These are phyloP conservation scores for Haliclona indistincta DNA, from an alignment of 37 sponge, comb jelly and placozoan species.

Conservation along the genomic window DNA sequence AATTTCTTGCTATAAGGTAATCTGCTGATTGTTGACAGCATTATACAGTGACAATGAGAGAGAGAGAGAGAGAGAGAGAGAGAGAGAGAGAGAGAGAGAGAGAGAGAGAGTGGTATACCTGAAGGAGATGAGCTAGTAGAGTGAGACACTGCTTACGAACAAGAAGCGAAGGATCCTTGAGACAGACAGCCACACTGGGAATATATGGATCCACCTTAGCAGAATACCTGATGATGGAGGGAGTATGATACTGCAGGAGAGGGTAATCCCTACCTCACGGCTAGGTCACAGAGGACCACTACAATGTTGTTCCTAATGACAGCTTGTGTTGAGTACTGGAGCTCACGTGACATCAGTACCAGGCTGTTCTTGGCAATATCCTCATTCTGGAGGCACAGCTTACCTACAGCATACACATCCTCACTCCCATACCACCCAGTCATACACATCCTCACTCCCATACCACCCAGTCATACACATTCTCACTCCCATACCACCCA, in stretches of 20 bases:
- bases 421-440: no score
- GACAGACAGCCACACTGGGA: slow-evolving; percentile 61
- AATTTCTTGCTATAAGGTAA: no score
- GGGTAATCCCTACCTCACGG: slow-evolving; percentile 16
- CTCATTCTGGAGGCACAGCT: slow-evolving; percentile 86
- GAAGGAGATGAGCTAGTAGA: slow-evolving; percentile 63
- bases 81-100: neutral
- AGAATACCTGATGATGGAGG: slow-evolving; percentile 29
- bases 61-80: neutral
- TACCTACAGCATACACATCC: slow-evolving; percentile 43
- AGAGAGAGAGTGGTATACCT: slow-evolving; percentile 12
- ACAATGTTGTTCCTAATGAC: slow-evolving; percentile 79
- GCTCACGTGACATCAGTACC: slow-evolving; percentile 59
- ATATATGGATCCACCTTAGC: slow-evolving; percentile 74
- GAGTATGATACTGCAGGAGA: neutral
- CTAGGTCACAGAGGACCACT: slow-evolving; percentile 79
- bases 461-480: no score
- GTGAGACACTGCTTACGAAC: slow-evolving; percentile 77
- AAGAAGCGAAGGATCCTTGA: slow-evolving; percentile 55
- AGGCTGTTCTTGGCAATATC: slow-evolving; percentile 72
- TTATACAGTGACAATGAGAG: neutral
- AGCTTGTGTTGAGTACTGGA: slow-evolving; percentile 43
- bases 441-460: no score
- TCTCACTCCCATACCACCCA: no score
- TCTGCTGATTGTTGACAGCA: no score